Base-by-base conservation (phyloP, 2,797 vertebrate genomes). In the Fundulus diaphanus region DNA sequence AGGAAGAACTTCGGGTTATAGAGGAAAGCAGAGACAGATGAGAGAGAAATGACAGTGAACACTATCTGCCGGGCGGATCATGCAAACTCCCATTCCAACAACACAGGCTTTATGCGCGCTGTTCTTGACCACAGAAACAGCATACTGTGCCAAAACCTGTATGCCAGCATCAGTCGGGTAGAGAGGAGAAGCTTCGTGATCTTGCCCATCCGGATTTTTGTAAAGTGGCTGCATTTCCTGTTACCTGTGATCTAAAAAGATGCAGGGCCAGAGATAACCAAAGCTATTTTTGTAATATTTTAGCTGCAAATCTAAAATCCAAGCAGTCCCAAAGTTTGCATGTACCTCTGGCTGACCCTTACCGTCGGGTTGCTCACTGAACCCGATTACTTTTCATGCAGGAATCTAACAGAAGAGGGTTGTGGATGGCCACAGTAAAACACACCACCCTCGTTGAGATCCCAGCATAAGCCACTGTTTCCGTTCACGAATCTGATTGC, bases 381-480 rank as follows among this genome's bases (percentile, higher is more conserved):
- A 51, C 20, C 16, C 48, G 20, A 22, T 22, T 51, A 22, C 5
- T 6, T 51, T 51, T 51, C 9, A 2, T 24, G n/a, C 22, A n/a
- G n/a, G 12, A 48, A 13, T 48, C 6, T 22, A 24, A 52, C 48
- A 49, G n/a, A 49, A 49, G 18, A 24, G 8, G 7, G 8, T 52
- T n/a, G 22, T 22, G 24, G 8, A 52, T 9, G n/a, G 24, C 31
- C 57, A 35, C 16, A 61, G 18, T 16, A 29, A 56, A 56, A 59
- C 27, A 16, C 6, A n/a, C 22, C 35, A 49, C 48, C 15, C 46
- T 56, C 51, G 59, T 48, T n/a, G 52, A 52, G 37, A n/a, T 74
- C 68, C 33, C 40, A 11, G 69, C 80, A 79, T 76, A 76, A 76
- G 85, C 82, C 76, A 0, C 71, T 35, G 29, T n/a, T 70, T 78